These are phyloP conservation scores for Drosophila putrida DNA, from an alignment of 2,888 invertebrate genomes.

Conservation along the genomic window DNA sequence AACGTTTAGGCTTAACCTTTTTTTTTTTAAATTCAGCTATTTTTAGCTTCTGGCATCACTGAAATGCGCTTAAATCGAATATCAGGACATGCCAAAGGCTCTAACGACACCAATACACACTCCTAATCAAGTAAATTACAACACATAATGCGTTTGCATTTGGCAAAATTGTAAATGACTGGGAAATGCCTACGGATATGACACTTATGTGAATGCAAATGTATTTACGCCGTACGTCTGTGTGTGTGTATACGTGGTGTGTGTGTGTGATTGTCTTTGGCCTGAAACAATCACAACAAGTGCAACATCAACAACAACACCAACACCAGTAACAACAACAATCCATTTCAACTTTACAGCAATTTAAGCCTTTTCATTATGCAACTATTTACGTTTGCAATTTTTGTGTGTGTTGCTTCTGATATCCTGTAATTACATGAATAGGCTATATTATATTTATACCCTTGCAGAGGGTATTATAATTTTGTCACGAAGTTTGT, in stretches of 20 bases:
- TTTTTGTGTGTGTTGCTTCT: constrained; percentile 7
- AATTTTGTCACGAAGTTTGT: too few relatives aligned
- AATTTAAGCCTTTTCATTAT: constrained; percentile 52
- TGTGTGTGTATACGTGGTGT: constrained; percentile 3
- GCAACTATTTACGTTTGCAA: constrained; percentile 53
- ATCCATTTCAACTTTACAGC: constrained; percentile 19
- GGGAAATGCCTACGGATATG: constrained; percentile 13
- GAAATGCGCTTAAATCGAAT: too few relatives aligned
- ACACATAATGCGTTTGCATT: constrained; percentile 48
- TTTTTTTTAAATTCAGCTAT: too few relatives aligned
- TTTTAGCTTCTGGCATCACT: too few relatives aligned
- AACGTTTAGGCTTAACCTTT: too few relatives aligned
- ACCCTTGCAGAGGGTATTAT: too few relatives aligned
- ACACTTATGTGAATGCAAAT: not conserved
- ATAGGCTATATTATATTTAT: too few relatives aligned
- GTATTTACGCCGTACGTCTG: not conserved
- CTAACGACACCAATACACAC: constrained; percentile 12
- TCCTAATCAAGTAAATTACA: constrained; percentile 46
- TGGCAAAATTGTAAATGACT: constrained; percentile 37
- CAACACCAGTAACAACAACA: constrained; percentile 7
- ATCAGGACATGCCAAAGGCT: constrained; percentile 17
- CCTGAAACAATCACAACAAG: constrained; percentile 14
- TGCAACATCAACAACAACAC: constrained; percentile 17
- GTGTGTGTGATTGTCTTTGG: constrained; percentile 11
- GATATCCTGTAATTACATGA: constrained; percentile 6